Evolutionary conservation across 2,797 vertebrate genomes (phyloP), one percentile per base, ranked within the genome.

Genomic region (Calcarius lapponicus): DNA sequence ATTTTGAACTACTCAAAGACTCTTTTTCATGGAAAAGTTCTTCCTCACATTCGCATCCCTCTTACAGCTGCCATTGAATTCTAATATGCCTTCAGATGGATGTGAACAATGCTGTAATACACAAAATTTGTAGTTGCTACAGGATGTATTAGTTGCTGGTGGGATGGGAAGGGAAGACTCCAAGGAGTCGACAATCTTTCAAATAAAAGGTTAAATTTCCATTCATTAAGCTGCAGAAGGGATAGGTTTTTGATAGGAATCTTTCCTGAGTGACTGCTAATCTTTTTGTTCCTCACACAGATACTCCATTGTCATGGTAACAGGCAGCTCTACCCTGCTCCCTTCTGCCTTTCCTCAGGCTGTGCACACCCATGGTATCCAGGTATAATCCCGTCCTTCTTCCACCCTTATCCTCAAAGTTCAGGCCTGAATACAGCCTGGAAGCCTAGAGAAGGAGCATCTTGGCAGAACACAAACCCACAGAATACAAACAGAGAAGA

Each of bases 271-370:
- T 36, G 60, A 31, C 47, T 93, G 64, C 64, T 95, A 91, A 92
- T 95, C 76, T 79, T 86, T 69, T 40, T 70, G 79, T 73, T 96
- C 58, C 1, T 12, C 60, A 22, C 58, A 66, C 66, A 79, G 90
- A 75, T 43, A 57, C 19, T 42, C 54, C 32, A 95, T 92, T 94
- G 95, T 95, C 95, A 96, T 91, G 94, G 95, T 88, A 95, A 93
- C 95, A 80, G 58, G 56, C 74, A 91, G 86, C 66, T 83, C 79
- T 17, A 4, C 75, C 42, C 75, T 2, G 5, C 76, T 90, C 50
- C 26, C 40, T 88, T 24, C 72, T 90, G 42, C 36, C 45, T 90
- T 34, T 67, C 28, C 72, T 43, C 40, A 43, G 48, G 53, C 61
- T 74, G 12, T 9, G 22, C 50, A 51, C 51, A 69, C 38, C 74